phyloP scores from a whole-genome alignment of 2,113 vertebrate genomes.

The Mirounga angustirostris region DNA sequence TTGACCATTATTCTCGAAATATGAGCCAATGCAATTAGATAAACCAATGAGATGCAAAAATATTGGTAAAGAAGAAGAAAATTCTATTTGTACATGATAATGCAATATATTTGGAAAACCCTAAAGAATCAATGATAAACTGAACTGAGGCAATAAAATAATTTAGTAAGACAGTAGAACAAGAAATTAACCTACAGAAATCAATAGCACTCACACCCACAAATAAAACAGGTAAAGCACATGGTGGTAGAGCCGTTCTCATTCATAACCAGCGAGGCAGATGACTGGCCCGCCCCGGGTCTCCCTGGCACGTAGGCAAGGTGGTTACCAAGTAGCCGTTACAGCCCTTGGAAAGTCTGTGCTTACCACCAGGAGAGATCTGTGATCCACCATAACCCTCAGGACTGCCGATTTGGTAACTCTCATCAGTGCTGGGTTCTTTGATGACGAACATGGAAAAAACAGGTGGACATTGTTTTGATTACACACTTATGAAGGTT shows the following conservation, averaged over 20 bases:
- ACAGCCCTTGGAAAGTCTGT: neutral
- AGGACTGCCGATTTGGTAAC: fast-evolving
- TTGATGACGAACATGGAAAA: neutral
- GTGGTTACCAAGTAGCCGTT: fast-evolving
- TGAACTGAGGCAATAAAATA: neutral
- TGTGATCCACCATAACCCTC: neutral
- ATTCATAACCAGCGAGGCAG: neutral
- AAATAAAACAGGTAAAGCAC: neutral
- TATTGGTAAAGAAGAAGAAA: neutral
- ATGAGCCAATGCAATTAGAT: neutral
- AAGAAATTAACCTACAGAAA: neutral
- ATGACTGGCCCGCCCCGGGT: fast-evolving
- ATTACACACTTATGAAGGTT: neutral
- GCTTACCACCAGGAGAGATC: neutral
- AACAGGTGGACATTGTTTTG: neutral
- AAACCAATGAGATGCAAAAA: neutral
- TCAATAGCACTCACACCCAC: neutral
- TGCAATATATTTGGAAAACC: neutral
- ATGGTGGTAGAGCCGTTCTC: neutral
- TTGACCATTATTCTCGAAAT: neutral
- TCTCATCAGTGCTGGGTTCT: neutral
- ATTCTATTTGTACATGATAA: neutral
- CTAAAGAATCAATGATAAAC: neutral
- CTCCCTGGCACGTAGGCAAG: fast-evolving
- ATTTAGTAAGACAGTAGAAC: neutral